These are phyloP conservation scores for Scaptomyza caliginosa DNA, from an alignment of 2,888 invertebrate species.

Conservation along the genomic window DNA sequence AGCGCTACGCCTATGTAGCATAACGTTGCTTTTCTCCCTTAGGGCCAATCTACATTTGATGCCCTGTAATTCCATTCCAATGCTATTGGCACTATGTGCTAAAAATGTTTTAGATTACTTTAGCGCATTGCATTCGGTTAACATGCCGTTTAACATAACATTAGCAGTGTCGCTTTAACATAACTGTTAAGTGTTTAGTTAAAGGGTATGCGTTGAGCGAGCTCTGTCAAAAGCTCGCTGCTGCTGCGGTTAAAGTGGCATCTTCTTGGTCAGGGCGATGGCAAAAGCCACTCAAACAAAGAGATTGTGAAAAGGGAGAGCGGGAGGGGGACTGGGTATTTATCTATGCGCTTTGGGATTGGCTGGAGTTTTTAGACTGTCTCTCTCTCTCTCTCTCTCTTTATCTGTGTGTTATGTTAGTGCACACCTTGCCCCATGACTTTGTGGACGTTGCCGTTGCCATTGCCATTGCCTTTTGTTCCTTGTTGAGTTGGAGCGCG, in stretches of 20 bases:
- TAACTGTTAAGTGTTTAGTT: neutral
- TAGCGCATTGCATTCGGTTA: no score
- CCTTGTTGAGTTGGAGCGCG: slow-evolving; percentile 38
- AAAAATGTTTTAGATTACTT: no score
- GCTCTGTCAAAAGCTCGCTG: neutral
- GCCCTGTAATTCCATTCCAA: slow-evolving; percentile 14
- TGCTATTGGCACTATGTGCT: neutral
- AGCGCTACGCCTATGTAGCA: slow-evolving; percentile 23
- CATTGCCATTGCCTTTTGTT: neutral
- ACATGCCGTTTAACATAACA: neutral
- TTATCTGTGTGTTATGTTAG: neutral
- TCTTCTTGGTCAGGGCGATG: slow-evolving; percentile 13
- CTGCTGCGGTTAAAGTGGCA: slow-evolving; percentile 27
- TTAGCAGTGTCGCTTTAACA: neutral
- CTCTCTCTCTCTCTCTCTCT: neutral
- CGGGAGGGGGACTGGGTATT: slow-evolving; percentile 4
- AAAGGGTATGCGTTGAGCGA: neutral
- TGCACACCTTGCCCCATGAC: neutral
- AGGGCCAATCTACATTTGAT: slow-evolving; percentile 25
- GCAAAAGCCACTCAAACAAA: neutral
- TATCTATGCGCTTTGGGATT: slow-evolving; percentile 59
- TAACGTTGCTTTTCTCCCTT: slow-evolving; percentile 17
- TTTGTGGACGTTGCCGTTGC: no score
- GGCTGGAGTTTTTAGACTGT: slow-evolving; percentile 9
- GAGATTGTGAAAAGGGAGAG: neutral